phyloP scores from a whole-genome alignment of 2,888 invertebrate species.

The Apotomis capreana region DNA sequence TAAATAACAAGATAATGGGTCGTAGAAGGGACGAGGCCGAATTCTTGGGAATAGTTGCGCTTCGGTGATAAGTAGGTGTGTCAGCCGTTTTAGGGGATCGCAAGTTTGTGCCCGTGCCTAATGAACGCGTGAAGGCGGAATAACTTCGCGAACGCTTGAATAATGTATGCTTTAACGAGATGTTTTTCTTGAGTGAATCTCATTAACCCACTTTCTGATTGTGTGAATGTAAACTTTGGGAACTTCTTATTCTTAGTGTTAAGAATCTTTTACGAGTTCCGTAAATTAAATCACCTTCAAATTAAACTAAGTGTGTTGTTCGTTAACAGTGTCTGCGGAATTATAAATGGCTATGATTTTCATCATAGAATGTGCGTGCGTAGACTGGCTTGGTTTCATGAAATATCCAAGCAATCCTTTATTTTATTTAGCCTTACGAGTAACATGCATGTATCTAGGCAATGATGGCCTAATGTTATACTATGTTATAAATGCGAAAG shows the following conservation, averaged over 20 bases:
- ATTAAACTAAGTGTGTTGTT: constrained; percentile 54
- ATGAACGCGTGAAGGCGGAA: constrained; percentile 82
- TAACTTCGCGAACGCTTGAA: constrained; percentile 81
- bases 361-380: constrained; percentile 20
- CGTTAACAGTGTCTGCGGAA: constrained; percentile 25
- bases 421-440: too few relatives aligned
- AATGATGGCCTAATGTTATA: too few relatives aligned
- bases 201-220: constrained; percentile 82
- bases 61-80: constrained; percentile 75
- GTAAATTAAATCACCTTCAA: constrained; percentile 70
- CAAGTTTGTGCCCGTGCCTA: constrained; percentile 77
- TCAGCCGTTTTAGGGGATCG: constrained; percentile 67
- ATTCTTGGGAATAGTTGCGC: constrained; percentile 80
- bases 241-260: constrained; percentile 74
- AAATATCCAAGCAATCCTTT: neutral
- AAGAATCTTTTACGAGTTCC: constrained; percentile 71
- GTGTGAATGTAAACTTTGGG: constrained; percentile 79
- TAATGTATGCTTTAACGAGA: constrained; percentile 83
- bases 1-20: constrained; percentile 75
- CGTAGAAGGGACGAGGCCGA: constrained; percentile 61
- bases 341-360: constrained; percentile 28
- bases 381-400: neutral
- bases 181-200: constrained; percentile 83
- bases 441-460: too few relatives aligned
- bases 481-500: too few relatives aligned